phyloP scores from a whole-genome alignment of 2,113 vertebrate species.

The Spea multiplicata region DNA sequence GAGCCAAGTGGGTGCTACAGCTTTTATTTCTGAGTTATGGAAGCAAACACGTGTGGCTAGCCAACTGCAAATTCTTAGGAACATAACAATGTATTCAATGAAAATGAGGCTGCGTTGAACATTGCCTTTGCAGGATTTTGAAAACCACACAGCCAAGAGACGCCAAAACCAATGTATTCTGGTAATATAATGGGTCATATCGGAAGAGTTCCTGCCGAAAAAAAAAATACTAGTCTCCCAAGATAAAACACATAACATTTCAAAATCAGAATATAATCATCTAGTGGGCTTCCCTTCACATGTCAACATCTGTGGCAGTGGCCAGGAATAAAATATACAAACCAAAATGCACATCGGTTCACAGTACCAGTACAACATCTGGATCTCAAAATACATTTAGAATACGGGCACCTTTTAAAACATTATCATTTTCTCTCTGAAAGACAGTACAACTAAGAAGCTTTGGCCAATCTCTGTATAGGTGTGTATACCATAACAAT shows the following conservation, averaged over 20 bases:
- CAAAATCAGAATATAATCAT: too few species aligned
- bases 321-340: too few species aligned
- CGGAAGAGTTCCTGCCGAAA: slow-evolving; percentile 12
- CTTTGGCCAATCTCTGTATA: too few species aligned
- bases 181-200: slow-evolving; percentile 13
- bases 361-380: too few species aligned
- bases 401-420: too few species aligned
- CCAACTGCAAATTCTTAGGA: slow-evolving; percentile 49
- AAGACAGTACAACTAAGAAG: too few species aligned
- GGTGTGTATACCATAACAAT: too few species aligned
- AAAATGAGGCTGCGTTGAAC: slow-evolving; percentile 47
- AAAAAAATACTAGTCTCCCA: slow-evolving; percentile 22
- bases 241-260: slow-evolving; percentile 1
- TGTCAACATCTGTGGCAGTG: too few species aligned
- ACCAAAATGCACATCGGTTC: too few species aligned
- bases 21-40: slow-evolving; percentile 50
- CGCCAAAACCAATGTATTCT: slow-evolving; percentile 35
- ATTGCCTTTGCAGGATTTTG: slow-evolving; percentile 47
- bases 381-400: too few species aligned
- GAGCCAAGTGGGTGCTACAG: slow-evolving; percentile 48
- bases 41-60: slow-evolving; percentile 49
- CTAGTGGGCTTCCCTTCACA: too few species aligned
- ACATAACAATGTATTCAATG: slow-evolving; percentile 50
- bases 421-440: too few species aligned
- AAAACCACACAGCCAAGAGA: slow-evolving; percentile 43